phyloP scores from a whole-genome alignment of 53 echinoderm and acorn worm genomes.

The Patiria pectinifera region DNA sequence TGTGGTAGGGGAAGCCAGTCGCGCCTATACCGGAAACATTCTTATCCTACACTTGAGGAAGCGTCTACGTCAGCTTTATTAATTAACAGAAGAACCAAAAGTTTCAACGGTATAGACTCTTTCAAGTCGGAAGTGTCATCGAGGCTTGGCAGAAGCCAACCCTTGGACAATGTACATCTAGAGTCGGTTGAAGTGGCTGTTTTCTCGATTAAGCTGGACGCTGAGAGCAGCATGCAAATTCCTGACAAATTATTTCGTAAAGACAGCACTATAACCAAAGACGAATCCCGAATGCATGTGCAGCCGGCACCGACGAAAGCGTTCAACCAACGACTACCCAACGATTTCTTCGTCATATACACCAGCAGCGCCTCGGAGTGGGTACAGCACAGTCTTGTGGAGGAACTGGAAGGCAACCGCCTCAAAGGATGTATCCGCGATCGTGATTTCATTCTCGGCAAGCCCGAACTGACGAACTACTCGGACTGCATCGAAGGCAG shows the following conservation, averaged over 20 bases:
- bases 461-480: constrained; percentile 5
- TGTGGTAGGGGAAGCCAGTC: background rate
- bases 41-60: no score
- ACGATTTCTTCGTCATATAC: constrained; percentile 59
- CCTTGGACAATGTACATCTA: no score
- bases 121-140: no score
- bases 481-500: constrained; percentile 11
- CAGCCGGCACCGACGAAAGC: background rate
- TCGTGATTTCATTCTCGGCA: constrained; percentile 34
- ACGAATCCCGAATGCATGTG: background rate
- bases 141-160: no score
- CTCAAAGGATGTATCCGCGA: constrained; percentile 48
- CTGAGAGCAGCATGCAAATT: background rate
- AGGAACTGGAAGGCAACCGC: constrained; percentile 32
- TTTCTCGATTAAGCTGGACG: no score
- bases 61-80: no score
- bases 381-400: constrained; percentile 23
- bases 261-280: background rate
- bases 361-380: constrained; percentile 20
- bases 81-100: no score
- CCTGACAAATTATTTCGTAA: background rate
- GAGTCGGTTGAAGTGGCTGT: no score
- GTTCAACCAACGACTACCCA: background rate
- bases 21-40: no score
- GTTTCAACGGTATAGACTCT: no score